Evolutionary conservation across 2,113 vertebrate species (phyloP).

Genomic region (Pyxicephalus adspersus): DNA sequence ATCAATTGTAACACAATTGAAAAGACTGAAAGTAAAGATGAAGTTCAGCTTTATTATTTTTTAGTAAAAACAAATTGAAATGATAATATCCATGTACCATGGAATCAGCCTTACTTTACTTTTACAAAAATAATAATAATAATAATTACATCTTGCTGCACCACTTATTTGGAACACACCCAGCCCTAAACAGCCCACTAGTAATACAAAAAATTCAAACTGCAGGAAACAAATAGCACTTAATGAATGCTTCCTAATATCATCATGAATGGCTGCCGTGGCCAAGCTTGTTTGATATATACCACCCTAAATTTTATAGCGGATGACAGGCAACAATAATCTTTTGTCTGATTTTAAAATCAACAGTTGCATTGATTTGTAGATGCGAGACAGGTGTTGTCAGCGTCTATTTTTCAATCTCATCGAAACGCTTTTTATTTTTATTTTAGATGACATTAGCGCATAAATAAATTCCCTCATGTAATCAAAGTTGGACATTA

Average conservation of each 20-base stretch:
- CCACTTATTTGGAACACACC: too few species aligned
- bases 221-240: background rate
- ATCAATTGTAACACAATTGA: too few species aligned
- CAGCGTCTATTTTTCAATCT: conserved; percentile 22
- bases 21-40: too few species aligned
- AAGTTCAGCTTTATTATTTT: too few species aligned
- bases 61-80: too few species aligned
- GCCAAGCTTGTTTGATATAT: conserved; percentile 10
- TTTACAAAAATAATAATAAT: too few species aligned
- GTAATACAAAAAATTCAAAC: too few species aligned
- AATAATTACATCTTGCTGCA: too few species aligned
- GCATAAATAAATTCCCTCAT: conserved; percentile 35
- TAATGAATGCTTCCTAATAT: conserved; percentile 25
- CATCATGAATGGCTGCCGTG: conserved; percentile 8
- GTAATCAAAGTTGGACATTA: conserved; percentile 20
- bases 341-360: conserved; percentile 35
- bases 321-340: conserved; percentile 39
- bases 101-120: too few species aligned
- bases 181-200: too few species aligned
- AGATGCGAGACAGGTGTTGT: conserved; percentile 30
- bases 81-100: too few species aligned
- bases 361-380: conserved; percentile 43
- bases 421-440: conserved; percentile 25
- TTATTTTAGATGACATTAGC: conserved; percentile 41
- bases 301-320: conserved; percentile 7